Percentiles rank a stretch among this genome's conserved stretches.
Evolutionary conservation across 2,888 invertebrate species (phyloP).

Genomic region (Amiota communis): DNA sequence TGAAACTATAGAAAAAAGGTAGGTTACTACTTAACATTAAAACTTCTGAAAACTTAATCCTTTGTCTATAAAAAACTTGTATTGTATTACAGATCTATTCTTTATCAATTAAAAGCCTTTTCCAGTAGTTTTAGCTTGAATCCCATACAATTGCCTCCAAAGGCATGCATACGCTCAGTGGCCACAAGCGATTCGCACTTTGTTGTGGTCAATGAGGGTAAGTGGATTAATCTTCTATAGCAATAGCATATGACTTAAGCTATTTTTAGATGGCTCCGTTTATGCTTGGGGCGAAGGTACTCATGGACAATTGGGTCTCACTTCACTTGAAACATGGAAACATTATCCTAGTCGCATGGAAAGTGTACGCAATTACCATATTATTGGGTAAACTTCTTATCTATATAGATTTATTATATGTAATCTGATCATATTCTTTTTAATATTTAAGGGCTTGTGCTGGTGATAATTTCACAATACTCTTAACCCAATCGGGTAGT

Average conservation of each 20-base stretch:
- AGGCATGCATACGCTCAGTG: conserved; percentile 75
- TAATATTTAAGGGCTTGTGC: conserved; percentile 75
- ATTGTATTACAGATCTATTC: conserved; percentile 72
- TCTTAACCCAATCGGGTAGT: conserved; percentile 80
- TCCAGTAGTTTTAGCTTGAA: conserved; percentile 74
- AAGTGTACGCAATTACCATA: conserved; percentile 77
- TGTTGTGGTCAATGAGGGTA: conserved; percentile 75
- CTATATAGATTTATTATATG: too few relatives aligned
- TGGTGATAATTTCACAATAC: conserved; percentile 80
- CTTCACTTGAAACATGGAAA: conserved; percentile 74
- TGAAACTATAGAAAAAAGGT: conserved; percentile 69
- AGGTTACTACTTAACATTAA: neutral
- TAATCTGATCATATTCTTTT: too few relatives aligned
- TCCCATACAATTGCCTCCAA: conserved; percentile 76
- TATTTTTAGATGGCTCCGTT: conserved; percentile 75
- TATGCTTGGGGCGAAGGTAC: conserved; percentile 82
- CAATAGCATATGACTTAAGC: neutral
- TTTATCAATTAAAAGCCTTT: conserved; percentile 76
- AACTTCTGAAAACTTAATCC: neutral
- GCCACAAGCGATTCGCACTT: conserved; percentile 77
- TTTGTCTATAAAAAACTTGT: neutral
- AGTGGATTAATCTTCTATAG: conserved; percentile 14
- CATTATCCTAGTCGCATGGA: conserved; percentile 77
- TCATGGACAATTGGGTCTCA: conserved; percentile 79
- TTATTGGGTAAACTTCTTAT: conserved; percentile 73